Evolutionary conservation across 2,797 vertebrate species (phyloP), one percentile per base, ranked within the genome.

Genomic region (Vultur gryphus): DNA sequence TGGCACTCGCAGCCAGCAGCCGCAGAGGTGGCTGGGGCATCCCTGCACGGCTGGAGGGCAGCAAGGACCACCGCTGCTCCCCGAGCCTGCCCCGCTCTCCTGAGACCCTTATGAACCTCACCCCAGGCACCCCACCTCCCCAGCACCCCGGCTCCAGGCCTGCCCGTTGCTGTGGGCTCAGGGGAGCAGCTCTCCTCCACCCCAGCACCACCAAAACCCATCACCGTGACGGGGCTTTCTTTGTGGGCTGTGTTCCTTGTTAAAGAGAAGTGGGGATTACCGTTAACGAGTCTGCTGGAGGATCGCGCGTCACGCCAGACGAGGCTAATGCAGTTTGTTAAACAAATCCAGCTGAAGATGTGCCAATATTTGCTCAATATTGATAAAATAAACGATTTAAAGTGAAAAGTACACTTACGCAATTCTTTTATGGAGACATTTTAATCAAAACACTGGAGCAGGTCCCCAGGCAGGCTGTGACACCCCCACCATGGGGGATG

Each of bases 401-500:
- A 83, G 58, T 8, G 21, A 51, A 6, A 52, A 37, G 37, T 14
- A 7, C 9, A 5, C 49, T 16, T 44, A 23, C 39, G 39, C 4
- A 5, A 8, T 29, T 16, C 35, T 31, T 62, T 33, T 7, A 67
- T 12, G n/a, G 61, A 54, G 19, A 1, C 0, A 1, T 35, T 49
- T 62, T 28, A 28, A 65, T n/a, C 10, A 2, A 39, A 75, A 11
- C 23, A 3, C 33, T 1, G 31, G 55, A 59, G 39, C 24, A 17
- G 52, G n/a, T 52, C 35, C 57, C 66, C 11, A 10, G 29, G 33
- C 28, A 15, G 35, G 66, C 59, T 17, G 59, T 18, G 31, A 43
- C 0, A 2, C 13, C 49, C 46, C 76, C 13, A 2, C 14, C 5
- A 0, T 1, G 8, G 7, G 43, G 5, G 37, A 23, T 76, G 54